These are phyloP conservation scores for Sapayoa aenigma DNA, from an alignment of 2,113 vertebrate genomes.

Conservation along the genomic window DNA sequence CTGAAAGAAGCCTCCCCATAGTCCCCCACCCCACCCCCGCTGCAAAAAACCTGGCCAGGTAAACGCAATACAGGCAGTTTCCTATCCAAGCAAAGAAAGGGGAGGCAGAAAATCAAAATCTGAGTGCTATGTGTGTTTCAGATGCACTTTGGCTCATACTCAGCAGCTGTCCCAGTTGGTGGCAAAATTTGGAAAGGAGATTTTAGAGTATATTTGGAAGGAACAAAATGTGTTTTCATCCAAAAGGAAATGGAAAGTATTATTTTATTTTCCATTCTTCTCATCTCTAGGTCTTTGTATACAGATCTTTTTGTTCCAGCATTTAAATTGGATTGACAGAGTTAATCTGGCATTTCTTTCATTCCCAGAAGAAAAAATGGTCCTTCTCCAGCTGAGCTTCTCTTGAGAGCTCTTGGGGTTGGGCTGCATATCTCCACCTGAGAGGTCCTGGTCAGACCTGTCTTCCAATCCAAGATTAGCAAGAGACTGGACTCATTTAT, in stretches of 20 bases:
- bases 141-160: not conserved
- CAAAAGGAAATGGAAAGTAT: not conserved
- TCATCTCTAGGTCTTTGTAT: not conserved
- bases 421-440: not conserved
- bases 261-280: conserved; percentile 3
- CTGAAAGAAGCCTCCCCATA: too few species aligned
- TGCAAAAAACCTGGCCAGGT: too few species aligned
- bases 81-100: not conserved
- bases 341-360: not conserved
- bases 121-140: not conserved
- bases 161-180: not conserved
- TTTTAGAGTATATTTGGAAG: not conserved
- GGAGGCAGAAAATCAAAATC: not conserved
- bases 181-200: not conserved
- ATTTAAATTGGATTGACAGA: not conserved
- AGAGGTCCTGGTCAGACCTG: not conserved
- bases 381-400: not conserved
- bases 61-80: too few species aligned
- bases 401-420: not conserved
- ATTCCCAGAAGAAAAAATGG: not conserved
- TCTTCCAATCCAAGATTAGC: not conserved
- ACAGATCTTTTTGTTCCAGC: not conserved
- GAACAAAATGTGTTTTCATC: not conserved
- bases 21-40: too few species aligned
- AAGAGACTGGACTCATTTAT: not conserved